These are phyloP conservation scores for Phenganax stokvisi DNA, from an alignment of 92 coral and sea anemone species.

Conservation along the genomic window DNA sequence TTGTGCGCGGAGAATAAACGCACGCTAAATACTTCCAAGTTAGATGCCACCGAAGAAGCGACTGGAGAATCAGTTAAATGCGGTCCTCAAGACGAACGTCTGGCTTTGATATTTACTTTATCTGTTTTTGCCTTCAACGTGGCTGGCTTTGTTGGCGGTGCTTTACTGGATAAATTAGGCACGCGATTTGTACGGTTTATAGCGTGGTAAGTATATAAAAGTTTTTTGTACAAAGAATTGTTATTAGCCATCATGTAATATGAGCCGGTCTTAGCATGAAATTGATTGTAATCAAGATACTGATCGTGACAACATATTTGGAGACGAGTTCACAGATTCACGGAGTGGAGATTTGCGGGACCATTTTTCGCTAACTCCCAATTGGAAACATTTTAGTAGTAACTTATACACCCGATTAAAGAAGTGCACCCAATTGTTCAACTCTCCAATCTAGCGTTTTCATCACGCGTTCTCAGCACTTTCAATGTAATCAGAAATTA, in stretches of 20 bases:
- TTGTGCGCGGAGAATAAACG: slow-evolving; percentile 5
- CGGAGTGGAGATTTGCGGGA: no score
- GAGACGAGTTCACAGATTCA: no score
- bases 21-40: not conserved
- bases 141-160: slow-evolving; percentile 30
- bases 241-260: not conserved
- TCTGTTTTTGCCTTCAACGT: slow-evolving; percentile 21
- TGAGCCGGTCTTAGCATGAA: not conserved
- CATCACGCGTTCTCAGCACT: no score
- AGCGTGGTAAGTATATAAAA: slow-evolving; percentile 11
- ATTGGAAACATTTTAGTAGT: no score
- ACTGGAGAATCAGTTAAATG: not conserved
- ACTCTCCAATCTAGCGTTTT: no score
- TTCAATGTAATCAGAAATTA: no score
- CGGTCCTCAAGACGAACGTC: slow-evolving; percentile 25
- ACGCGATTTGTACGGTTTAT: slow-evolving; percentile 24
- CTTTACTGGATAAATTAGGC: slow-evolving; percentile 15
- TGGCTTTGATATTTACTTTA: slow-evolving; percentile 19
- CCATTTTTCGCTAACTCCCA: no score
- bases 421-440: no score
- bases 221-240: no score
- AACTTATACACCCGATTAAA: no score
- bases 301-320: no score
- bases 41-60: no score
- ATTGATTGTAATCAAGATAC: not conserved